Percentiles rank a stretch among this genome's conserved stretches.
Evolutionary conservation across 2,113 vertebrate species (phyloP).

Genomic region (Apeltes quadracus): DNA sequence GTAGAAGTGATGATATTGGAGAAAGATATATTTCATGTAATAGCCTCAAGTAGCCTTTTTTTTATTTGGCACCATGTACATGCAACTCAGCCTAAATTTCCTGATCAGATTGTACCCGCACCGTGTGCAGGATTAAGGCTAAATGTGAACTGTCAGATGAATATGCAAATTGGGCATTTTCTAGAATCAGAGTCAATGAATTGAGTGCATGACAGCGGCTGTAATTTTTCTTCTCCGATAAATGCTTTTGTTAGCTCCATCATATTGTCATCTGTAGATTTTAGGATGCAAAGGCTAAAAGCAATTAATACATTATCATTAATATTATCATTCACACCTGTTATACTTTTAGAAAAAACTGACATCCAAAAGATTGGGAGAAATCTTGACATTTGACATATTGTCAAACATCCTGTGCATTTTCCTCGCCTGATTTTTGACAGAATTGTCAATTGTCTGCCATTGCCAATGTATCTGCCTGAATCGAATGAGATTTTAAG

Average conservation of each 20-base stretch:
- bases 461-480: neutral
- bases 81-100: conserved; percentile 26
- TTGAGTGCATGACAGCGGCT: conserved; percentile 34
- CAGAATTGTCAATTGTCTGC: neutral
- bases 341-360: neutral
- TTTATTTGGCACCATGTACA: conserved; percentile 38
- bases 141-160: conserved; percentile 72
- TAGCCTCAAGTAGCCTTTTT: neutral
- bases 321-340: neutral
- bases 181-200: no score
- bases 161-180: conserved; percentile 52
- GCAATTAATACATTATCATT: neutral
- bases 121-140: conserved; percentile 57
- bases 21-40: neutral
- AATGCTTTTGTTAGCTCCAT: conserved; percentile 50
- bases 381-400: neutral
- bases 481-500: no score
- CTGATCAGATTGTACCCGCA: conserved; percentile 55
- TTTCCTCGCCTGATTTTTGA: neutral
- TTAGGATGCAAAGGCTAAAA: neutral
- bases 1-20: conserved; percentile 1
- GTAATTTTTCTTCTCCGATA: conserved; percentile 28
- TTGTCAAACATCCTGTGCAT: neutral
- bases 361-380: neutral
- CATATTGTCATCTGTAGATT: conserved; percentile 18